Base-by-base conservation (phyloP, 2,113 vertebrate species). In the Sorex araneus region DNA sequence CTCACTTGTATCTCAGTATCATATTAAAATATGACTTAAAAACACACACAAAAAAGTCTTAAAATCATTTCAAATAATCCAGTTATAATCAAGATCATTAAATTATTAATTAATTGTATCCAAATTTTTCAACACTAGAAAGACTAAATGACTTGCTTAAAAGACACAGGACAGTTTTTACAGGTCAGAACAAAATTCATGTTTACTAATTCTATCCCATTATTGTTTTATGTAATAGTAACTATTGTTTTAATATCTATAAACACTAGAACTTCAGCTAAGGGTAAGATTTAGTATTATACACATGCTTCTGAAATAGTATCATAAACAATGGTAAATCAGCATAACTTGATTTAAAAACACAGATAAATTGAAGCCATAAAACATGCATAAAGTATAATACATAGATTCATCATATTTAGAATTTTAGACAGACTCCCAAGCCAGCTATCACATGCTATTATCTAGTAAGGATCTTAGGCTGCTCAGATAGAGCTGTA, bases 31-130 rank as follows among this genome's bases (percentile, higher is more conserved):
- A 79, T 47, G 5, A 28, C 47, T 30, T 60, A 19, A 60, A 60
- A 60, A 95, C 89, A 75, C 43, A 93, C 69, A 94, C 15, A 93
- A 10, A 83, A 89, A 92, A 6, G 19, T 19, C 23, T 60, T 60
- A 89, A 89, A 87, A 84, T 40, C 13, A 87, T 47, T 79, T 82
- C 12, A 92, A 93, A 81, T 40, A 85, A 92, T 66, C 76, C 43
- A 88, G 60, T 73, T 92, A 85, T 7, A 92, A 23, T 60, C 32
- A 84, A 89, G 86, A 89, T 40, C 12, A 43, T 67, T 94, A 94
- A 92, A 89, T 54, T 64, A 85, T 4, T 90, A 19, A 79, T 27
- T 69, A 89, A 91, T 34, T 76, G 89, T 64, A 90, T 50, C 40
- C 50, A 93, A 90, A 85, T 77, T 18, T 84, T 36, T 63, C 36